phyloP scores from a whole-genome alignment of 2,797 vertebrate species.

The Cryptoprocta ferox region DNA sequence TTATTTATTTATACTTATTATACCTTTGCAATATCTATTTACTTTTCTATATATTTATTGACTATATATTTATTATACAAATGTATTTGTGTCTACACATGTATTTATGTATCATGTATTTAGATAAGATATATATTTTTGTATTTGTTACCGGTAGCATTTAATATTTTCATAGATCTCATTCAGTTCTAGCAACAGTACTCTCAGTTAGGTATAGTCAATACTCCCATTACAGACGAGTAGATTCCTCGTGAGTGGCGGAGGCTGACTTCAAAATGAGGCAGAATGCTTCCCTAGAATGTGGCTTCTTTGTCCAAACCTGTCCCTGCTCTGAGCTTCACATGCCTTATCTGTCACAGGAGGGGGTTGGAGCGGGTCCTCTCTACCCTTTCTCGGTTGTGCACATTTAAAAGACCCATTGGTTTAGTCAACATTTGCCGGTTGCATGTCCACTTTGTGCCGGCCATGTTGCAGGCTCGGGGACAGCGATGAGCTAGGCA shows the following conservation, averaged over 20 bases:
- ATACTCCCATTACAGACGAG: not conserved
- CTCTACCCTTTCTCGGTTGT: not conserved
- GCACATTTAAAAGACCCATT: not conserved
- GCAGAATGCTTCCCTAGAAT: fast-evolving
- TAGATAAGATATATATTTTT: not conserved
- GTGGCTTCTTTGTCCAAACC: not conserved
- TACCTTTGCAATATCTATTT: not conserved
- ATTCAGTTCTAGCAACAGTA: not conserved
- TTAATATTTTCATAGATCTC: not conserved
- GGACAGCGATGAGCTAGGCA: not conserved
- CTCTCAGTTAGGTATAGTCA: not conserved
- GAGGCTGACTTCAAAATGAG: not conserved
- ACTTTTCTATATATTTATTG: not conserved
- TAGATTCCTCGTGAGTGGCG: not conserved
- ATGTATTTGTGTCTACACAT: not conserved
- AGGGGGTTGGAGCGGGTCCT: not conserved
- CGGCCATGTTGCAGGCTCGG: not conserved
- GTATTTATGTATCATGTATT: not conserved
- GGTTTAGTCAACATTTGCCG: not conserved
- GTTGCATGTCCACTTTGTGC: not conserved
- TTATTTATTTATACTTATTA: not conserved
- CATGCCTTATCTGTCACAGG: not conserved
- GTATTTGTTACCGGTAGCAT: not conserved
- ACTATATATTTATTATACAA: not conserved
- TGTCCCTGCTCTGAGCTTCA: not conserved